Evolutionary conservation across 2,113 vertebrate species (phyloP).

Genomic region (Zapornia atra): DNA sequence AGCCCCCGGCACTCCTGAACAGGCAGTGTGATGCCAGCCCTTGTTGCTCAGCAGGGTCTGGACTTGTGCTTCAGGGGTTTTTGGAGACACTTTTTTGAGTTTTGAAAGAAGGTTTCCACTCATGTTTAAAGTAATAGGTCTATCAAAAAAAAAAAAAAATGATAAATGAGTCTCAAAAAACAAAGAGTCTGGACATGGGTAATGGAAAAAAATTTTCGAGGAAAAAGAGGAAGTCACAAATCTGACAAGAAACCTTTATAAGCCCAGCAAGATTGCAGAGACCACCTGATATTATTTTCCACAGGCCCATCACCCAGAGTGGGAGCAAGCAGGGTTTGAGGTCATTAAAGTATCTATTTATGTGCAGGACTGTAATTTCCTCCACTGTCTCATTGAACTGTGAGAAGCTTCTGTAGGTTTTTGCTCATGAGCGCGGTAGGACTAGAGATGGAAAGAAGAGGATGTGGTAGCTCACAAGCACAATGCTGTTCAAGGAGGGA

Average conservation of each 20-base stretch:
- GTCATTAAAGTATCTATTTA: neutral
- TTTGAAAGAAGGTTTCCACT: neutral
- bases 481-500: neutral
- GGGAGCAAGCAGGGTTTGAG: neutral
- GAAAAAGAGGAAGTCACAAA: neutral
- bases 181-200: rapidly evolving
- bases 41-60: rapidly evolving
- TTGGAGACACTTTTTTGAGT: neutral
- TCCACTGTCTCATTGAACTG: neutral
- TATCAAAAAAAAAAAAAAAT: too few species aligned
- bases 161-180: neutral
- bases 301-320: neutral
- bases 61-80: rapidly evolving
- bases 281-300: neutral
- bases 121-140: neutral
- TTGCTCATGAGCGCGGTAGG: rapidly evolving
- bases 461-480: neutral
- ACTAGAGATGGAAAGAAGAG: neutral
- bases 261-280: neutral
- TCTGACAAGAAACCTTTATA: neutral
- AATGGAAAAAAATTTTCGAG: neutral
- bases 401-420: neutral
- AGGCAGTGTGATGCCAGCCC: rapidly evolving
- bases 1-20: neutral
- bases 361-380: rapidly evolving